Evolutionary conservation across 2,113 vertebrate genomes (phyloP).

Genomic region (Cavia aperea): DNA sequence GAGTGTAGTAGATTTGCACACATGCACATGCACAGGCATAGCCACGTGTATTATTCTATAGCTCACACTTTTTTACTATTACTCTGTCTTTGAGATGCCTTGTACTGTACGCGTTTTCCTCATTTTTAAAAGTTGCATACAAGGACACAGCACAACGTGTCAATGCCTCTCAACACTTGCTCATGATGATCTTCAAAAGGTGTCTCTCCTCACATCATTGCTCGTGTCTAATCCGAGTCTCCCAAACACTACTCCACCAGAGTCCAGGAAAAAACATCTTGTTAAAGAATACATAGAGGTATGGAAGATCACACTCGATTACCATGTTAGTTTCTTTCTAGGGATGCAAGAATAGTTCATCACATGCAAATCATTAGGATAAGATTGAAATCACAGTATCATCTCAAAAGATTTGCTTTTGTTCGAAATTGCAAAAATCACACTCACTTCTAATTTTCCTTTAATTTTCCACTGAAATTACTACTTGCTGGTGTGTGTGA

Average conservation of each 20-base stretch:
- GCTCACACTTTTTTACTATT: not conserved
- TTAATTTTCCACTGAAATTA: not conserved
- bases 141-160: not conserved
- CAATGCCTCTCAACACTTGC: too few species aligned
- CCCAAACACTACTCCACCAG: too few species aligned
- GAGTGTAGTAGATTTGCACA: not conserved
- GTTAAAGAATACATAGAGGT: too few species aligned
- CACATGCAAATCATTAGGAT: too few species aligned
- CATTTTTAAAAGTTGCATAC: not conserved
- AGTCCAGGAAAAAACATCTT: too few species aligned
- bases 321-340: too few species aligned
- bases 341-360: too few species aligned
- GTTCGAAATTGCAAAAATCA: not conserved
- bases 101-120: not conserved
- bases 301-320: too few species aligned
- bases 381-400: too few species aligned
- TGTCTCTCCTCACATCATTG: too few species aligned
- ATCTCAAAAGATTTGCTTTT: not conserved
- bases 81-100: not conserved
- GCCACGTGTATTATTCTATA: not conserved
- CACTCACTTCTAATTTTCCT: not conserved
- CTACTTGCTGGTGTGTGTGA: not conserved
- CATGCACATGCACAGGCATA: accelerated
- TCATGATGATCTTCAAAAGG: too few species aligned
- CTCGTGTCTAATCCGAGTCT: too few species aligned